Evolutionary conservation across 2,888 invertebrate species (phyloP).

Genomic region (Monopis laevigella): DNA sequence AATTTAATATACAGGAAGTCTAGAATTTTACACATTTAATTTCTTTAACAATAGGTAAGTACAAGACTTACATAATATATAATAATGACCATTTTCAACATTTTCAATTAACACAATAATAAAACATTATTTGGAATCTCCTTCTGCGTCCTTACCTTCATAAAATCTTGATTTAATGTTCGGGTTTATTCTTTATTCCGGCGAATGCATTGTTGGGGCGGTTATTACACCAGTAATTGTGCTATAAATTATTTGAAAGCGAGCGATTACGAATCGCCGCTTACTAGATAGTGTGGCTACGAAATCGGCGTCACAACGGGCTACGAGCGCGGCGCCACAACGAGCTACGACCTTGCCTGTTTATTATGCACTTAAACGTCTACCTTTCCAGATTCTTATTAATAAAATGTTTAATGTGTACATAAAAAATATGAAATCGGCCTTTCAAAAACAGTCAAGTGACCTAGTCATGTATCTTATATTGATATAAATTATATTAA

Average conservation of each 20-base stretch:
- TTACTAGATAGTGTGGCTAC: slow-evolving; percentile 32
- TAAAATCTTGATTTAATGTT: slow-evolving; percentile 6
- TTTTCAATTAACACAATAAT: slow-evolving; percentile 9
- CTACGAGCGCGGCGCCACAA: background rate
- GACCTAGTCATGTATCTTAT: too few relatives aligned
- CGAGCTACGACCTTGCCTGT: background rate
- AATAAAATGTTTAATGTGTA: too few relatives aligned
- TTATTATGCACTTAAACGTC: too few relatives aligned
- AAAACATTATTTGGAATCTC: background rate
- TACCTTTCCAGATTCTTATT: too few relatives aligned
- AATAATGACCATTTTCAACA: too few relatives aligned
- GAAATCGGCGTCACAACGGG: background rate
- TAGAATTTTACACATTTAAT: too few relatives aligned
- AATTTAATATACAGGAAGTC: too few relatives aligned
- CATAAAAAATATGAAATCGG: too few relatives aligned
- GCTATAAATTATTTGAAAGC: slow-evolving; percentile 52
- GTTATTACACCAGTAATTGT: slow-evolving; percentile 53
- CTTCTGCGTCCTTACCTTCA: slow-evolving; percentile 7
- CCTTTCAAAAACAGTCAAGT: too few relatives aligned
- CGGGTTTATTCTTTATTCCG: slow-evolving; percentile 11
- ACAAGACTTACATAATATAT: too few relatives aligned
- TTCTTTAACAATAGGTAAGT: too few relatives aligned
- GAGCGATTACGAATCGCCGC: slow-evolving; percentile 37
- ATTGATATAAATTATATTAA: too few relatives aligned
- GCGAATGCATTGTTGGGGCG: slow-evolving; percentile 10